Conservation (phyloP, 2,888 invertebrate species). For the Aspidiotus rigidus region DNA sequence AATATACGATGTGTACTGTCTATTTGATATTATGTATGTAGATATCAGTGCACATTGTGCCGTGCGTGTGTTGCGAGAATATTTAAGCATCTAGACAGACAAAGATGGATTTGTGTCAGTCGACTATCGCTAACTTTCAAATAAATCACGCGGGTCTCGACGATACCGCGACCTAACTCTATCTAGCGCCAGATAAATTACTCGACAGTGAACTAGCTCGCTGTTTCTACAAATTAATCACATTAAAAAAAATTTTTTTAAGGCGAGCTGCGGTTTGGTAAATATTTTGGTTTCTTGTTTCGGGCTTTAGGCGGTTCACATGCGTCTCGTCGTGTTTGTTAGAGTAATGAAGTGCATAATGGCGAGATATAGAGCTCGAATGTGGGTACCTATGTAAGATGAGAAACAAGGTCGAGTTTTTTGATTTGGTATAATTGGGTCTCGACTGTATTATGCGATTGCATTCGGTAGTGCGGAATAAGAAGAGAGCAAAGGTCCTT, state of each 20-base stretch:
- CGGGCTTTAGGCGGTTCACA: neutral
- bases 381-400: too few species aligned
- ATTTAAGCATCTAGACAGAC: neutral
- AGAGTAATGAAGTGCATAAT: too few species aligned
- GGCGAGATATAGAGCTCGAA: too few species aligned
- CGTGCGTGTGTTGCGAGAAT: neutral
- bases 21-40: too few species aligned
- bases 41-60: neutral
- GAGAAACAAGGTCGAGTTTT: too few species aligned
- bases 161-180: neutral
- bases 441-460: too few species aligned
- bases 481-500: too few species aligned
- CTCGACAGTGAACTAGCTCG: neutral
- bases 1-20: too few species aligned
- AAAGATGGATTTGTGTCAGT: conserved; percentile 2
- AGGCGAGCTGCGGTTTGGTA: neutral
- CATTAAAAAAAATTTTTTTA: neutral
- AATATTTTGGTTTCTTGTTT: conserved; percentile 3
- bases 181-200: conserved; percentile 2
- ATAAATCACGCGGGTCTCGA: neutral
- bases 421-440: too few species aligned
- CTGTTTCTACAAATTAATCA: neutral
- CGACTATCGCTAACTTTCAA: neutral
- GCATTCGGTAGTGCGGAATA: too few species aligned
- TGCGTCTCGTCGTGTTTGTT: neutral